Base-by-base conservation (phyloP, 1,140 invertebrate genomes). In the Zaprionus capensis region DNA sequence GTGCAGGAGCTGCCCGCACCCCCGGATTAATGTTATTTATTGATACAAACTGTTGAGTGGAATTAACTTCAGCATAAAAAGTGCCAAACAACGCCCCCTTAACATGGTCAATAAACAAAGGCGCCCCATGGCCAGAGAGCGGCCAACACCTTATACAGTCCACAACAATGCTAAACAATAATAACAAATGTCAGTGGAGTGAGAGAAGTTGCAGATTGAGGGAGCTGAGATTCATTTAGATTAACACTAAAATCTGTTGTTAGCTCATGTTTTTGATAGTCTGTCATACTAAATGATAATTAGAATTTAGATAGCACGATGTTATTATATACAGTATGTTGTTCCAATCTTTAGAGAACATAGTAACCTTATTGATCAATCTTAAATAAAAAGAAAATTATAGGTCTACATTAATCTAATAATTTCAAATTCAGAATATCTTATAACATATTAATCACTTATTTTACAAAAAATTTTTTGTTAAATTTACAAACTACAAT, bases 41-140 rank as follows among this genome's bases (percentile, higher is more conserved):
- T 70, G 80, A 87, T 80, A 81, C 80, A 83, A 86, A 77, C 76
- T 83, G 80, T 83, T 83, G 77, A 86, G 80, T 86, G 83, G 68
- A 77, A 80, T 82, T 75, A 82, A 71, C 67, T 44, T 59, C 44
- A 65, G 31, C 68, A 78, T 41, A 71, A 77, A 34, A 65, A 53
- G 59, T 28, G 61, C 20, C 53, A 69, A 72, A 28, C 26, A 74
- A 69, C 61, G 38, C 68, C 9, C 17, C 31, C 36, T 38, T 38
- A 63, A 51, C 44, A n/a, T 34, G 46, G 0, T 0, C 7, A 11
- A 73, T 69, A 69, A 77, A 78, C 67, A 70, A 70, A 2, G n/a
- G n/a, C 24, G 53, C 38, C 67, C 72, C 78, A 67, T 71, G 63
- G 59, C 44, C 28, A 24, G 46, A 20, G 46, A 51, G 2, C 24